Evolutionary conservation across 2,113 vertebrate genomes (phyloP), one percentile per base, ranked within the genome.

Genomic region (Tauraco erythrolophus): DNA sequence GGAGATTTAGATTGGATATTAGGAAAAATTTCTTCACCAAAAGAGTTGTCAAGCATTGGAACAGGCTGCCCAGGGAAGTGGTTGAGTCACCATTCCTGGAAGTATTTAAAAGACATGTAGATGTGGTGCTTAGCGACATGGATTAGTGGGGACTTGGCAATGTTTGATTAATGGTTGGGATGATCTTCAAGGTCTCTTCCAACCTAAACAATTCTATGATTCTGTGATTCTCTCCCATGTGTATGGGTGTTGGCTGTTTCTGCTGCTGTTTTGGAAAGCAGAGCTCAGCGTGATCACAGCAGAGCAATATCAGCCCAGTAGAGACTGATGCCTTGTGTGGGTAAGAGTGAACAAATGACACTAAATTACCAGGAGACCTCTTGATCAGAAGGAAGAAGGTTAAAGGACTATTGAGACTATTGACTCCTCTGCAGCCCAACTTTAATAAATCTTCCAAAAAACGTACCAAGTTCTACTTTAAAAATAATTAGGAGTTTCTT

Each of bases 231-330:
- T 43, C 41, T 43, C 41, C 9, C 8, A 21, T 43, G 54, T 3
- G 0, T 46, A 33, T 2, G 4, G 24, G 30, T 70, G 22, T 13
- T 9, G 30, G n/a, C 17, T 0, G 1, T 46, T 95, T 46, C 46
- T 92, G n/a, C 66, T 85, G 25, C 68, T 71, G 28, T 41, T 93
- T 43, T 83, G n/a, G 37, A 78, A 45, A 74, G 71, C 25, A 77
- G 75, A 80, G 28, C 10, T 84, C 84, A 30, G 15, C 31, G 45
- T 31, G 22, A 69, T 51, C 56, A 54, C n/a, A 91, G 56, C 69
- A 69, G 33, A 81, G 24, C 11, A 92, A 22, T 19, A 46, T 14
- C 41, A 92, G 79, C 25, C 35, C 46, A 62, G 33, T 1, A 66
- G 50, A 88, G 16, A 70, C 33, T 33, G 54, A 46, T 14, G 28